A percentile compares a stretch with the other conserved stretches of the same genome.
phyloP scores from a whole-genome alignment of 2,888 invertebrate species.

The Rotaria socialis region DNA sequence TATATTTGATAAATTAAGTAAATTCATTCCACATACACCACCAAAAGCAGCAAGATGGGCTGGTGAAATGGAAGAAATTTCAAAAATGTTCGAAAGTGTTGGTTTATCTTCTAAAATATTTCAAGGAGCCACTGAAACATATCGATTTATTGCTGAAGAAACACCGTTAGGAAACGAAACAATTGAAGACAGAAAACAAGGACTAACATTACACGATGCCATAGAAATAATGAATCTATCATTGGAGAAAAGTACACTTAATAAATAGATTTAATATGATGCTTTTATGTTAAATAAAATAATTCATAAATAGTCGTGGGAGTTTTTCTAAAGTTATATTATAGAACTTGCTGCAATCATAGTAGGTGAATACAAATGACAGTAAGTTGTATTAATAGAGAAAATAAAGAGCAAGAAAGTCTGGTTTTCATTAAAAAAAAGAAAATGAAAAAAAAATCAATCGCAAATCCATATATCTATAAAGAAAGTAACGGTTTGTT shows the following conservation, averaged over 20 bases:
- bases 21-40: neutral
- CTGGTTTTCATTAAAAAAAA: too few species aligned
- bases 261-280: neutral
- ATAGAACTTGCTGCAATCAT: neutral
- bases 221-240: neutral
- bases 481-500: too few species aligned
- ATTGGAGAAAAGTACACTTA: neutral
- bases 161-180: neutral
- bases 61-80: slow-evolving; percentile 2
- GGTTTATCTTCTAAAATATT: neutral
- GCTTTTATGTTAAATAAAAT: too few species aligned
- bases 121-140: neutral
- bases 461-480: too few species aligned
- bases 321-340: too few species aligned
- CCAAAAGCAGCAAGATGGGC: neutral
- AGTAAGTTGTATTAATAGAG: neutral
- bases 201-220: neutral
- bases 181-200: neutral
- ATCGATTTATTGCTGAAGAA: neutral
- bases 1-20: neutral
- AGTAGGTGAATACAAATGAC: neutral
- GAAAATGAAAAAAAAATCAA: too few species aligned
- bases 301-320: too few species aligned
- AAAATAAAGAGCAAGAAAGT: neutral
- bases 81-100: neutral